Evolutionary conservation across 1,140 invertebrate genomes (phyloP), one percentile per base, ranked within the genome.

Genomic region (Hyphantria cunea): DNA sequence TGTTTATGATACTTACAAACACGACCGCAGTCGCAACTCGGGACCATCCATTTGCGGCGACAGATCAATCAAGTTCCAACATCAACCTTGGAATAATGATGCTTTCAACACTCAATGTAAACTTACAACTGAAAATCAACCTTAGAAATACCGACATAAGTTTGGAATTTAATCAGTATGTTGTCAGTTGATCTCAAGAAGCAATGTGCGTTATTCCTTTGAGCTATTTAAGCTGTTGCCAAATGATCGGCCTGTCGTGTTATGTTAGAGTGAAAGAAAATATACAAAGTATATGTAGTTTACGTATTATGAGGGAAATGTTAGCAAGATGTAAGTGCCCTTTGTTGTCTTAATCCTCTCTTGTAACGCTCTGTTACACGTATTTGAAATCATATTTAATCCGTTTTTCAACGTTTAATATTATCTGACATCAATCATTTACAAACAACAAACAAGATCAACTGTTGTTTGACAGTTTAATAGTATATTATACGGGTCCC

Each of bases 1-100:
- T 53, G 50, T 49, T 64, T 64, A 49, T 54, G 34, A 54, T 47
- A 14, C 39, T 42, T 13, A 47, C 47, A 34, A 25, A 25, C 17
- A 25, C 17, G 17, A 60, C 55, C 47, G 12, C 47, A 50, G 15
- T 50, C 55, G 17, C 32, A 32, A 50, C 17, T 33, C 49, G 31
- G 53, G 39, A 17, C 48, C 39, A 64, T 61, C 59, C 59, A 66
- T 72, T 66, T 66, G 59, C 55, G 49, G 55, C 60, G 31, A 69
- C 66, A 61, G 68, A 72, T 68, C 70, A 66, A 65, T 68, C 70
- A 72, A 54, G 34, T 64, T 55, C 47, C 55, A 65, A 45, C 64
- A 64, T 60, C 37, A 54, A 60, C 55, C 50, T 15, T 39, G 12
- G 49, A 51, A 62, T 70, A 70, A 70, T 66, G 68, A 61, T 66